phyloP scores from a whole-genome alignment of 2,888 invertebrate genomes.

The Eilema depressum region DNA sequence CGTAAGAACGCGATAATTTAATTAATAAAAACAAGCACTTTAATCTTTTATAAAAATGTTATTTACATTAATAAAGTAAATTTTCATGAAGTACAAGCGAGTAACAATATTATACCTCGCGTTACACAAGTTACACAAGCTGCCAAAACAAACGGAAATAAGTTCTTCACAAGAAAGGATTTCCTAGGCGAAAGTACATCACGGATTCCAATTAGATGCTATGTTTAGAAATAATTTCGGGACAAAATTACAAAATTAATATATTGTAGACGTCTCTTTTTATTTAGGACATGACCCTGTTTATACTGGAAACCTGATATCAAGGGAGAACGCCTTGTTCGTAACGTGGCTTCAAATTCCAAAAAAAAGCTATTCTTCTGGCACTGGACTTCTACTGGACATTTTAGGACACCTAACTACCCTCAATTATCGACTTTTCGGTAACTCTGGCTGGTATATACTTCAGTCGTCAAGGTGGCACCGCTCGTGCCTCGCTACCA shows the following conservation, averaged over 20 bases:
- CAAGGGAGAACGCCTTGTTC: not conserved
- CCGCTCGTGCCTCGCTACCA: not conserved
- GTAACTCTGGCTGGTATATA: too few species aligned
- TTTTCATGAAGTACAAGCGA: constrained; percentile 29
- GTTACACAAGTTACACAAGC: constrained; percentile 47
- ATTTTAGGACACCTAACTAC: too few species aligned
- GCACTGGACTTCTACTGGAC: too few species aligned
- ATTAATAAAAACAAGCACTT: too few species aligned
- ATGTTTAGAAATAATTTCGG: constrained; percentile 70
- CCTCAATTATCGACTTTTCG: too few species aligned
- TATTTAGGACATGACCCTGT: not conserved
- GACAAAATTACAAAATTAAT: constrained; percentile 70
- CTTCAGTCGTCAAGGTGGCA: not conserved
- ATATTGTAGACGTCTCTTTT: constrained; percentile 45
- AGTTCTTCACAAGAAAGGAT: constrained; percentile 62
- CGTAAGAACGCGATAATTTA: too few species aligned
- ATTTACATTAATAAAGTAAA: constrained; percentile 28
- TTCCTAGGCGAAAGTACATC: constrained; percentile 63
- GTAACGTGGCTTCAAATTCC: not conserved
- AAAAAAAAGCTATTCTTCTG: too few species aligned
- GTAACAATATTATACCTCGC: constrained; percentile 37
- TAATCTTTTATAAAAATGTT: not conserved
- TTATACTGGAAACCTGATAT: not conserved
- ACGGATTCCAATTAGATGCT: constrained; percentile 68
- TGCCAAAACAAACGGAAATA: constrained; percentile 53